Evolutionary conservation across 2,888 invertebrate species (phyloP).

Genomic region (Acronicta aceris): DNA sequence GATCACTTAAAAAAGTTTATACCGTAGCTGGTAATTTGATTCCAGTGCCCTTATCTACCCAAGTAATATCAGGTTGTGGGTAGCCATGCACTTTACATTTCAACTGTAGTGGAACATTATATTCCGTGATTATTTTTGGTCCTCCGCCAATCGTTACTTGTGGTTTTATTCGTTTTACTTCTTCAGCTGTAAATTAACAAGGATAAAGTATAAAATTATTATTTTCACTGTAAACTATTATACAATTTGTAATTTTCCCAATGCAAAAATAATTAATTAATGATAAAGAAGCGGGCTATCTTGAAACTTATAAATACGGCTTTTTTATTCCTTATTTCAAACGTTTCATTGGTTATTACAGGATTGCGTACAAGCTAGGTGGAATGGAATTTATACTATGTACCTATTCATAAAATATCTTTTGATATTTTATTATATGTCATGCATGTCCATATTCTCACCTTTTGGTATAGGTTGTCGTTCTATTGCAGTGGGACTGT

Average conservation of each 20-base stretch:
- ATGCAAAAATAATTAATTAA: too few species aligned
- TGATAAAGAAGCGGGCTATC: too few species aligned
- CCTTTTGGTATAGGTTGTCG: constrained; percentile 54
- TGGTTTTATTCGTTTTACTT: constrained; percentile 51
- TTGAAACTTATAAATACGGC: too few species aligned
- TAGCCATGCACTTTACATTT: constrained; percentile 69
- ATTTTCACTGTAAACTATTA: too few species aligned
- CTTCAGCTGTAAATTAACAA: constrained; percentile 43
- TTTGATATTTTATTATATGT: background rate
- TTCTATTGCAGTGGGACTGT: constrained; percentile 62
- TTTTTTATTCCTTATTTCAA: too few species aligned
- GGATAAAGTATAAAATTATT: too few species aligned
- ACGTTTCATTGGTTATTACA: too few species aligned
- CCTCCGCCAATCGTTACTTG: constrained; percentile 56
- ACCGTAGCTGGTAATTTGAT: constrained; percentile 52
- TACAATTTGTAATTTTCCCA: too few species aligned
- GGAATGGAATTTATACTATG: too few species aligned
- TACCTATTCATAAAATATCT: background rate
- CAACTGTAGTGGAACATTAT: constrained; percentile 58
- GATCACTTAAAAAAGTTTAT: constrained; percentile 30
- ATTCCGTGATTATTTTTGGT: constrained; percentile 47
- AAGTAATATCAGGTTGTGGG: constrained; percentile 68
- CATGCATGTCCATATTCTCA: constrained; percentile 27
- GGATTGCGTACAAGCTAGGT: too few species aligned
- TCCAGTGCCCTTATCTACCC: constrained; percentile 62